A percentile compares a stretch with the other conserved stretches of the same genome.
Conservation (phyloP, 2,797 vertebrate species). For the Mus minutoides region DNA sequence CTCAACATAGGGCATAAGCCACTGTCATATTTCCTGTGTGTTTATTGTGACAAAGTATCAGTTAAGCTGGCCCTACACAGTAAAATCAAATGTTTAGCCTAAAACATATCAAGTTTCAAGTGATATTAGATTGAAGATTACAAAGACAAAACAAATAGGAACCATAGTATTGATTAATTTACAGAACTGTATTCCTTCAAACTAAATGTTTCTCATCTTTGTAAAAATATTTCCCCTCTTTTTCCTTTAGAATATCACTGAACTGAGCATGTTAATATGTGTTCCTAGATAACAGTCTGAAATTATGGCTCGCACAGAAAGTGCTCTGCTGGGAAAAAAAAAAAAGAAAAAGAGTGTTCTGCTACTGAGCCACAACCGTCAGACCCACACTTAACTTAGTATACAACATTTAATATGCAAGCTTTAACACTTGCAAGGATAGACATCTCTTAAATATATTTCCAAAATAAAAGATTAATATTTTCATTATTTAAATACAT, state of each 20-base stretch:
- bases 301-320: too few relatives aligned
- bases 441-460: conserved; percentile 11
- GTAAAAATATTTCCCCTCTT: neutral
- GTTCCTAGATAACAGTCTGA: neutral
- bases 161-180: neutral
- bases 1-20: conserved; percentile 53
- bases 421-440: neutral
- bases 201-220: neutral
- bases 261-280: neutral
- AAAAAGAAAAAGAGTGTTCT: too few relatives aligned
- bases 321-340: neutral
- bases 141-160: conserved; percentile 1
- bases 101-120: neutral
- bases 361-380: too few relatives aligned
- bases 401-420: neutral
- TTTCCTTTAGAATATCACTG: neutral
- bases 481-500: neutral
- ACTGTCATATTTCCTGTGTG: conserved; percentile 47
- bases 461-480: conserved; percentile 18
- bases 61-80: neutral
- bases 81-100: conserved; percentile 12
- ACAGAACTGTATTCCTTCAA: neutral
- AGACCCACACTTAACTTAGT: neutral
- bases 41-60: neutral
- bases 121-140: neutral